A percentile compares a stretch with the other conserved stretches of the same genome.
phyloP scores from a whole-genome alignment of 1,140 invertebrate genomes.

The Zaprionus vittiger region DNA sequence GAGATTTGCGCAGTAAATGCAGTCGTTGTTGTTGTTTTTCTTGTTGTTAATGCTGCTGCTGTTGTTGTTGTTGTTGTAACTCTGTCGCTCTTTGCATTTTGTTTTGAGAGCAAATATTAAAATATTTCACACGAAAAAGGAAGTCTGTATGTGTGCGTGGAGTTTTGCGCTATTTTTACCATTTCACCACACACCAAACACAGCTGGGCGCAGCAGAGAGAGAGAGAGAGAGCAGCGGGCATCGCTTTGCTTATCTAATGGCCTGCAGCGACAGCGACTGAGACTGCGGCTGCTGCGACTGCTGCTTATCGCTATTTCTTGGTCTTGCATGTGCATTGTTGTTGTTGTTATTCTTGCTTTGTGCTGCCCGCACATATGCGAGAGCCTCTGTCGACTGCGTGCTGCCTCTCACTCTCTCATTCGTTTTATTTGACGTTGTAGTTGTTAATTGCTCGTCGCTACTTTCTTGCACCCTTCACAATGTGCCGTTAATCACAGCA shows the following conservation, averaged over 20 bases:
- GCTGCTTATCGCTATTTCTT: constrained; percentile 46
- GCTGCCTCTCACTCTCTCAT: constrained; percentile 3
- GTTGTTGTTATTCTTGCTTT: constrained; percentile 33
- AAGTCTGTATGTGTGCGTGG: constrained; percentile 1
- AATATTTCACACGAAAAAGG: constrained; percentile 67
- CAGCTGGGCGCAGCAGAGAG: constrained; percentile 55
- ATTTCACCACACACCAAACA: constrained; percentile 48
- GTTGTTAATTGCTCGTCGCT: constrained; percentile 79
- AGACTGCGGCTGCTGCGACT: constrained; percentile 18
- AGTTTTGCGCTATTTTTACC: constrained; percentile 59
- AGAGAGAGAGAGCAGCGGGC: constrained; percentile 1
- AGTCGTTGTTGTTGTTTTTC: neutral
- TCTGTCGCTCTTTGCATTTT: constrained; percentile 27
- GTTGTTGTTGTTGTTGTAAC: constrained; percentile 5
- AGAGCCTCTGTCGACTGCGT: neutral
- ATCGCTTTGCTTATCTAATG: constrained; percentile 69
- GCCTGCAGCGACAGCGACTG: constrained; percentile 45
- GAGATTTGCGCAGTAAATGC: constrained; percentile 26
- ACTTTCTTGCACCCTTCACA: constrained; percentile 73
- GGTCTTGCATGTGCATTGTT: no score
- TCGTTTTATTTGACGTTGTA: constrained; percentile 68
- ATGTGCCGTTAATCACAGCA: constrained; percentile 66
- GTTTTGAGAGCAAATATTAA: constrained; percentile 71
- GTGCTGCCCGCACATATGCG: constrained; percentile 47
- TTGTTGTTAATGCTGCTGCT: neutral